These are phyloP conservation scores for Sesamia inferens DNA, from an alignment of 2,888 invertebrate genomes.

Conservation along the genomic window DNA sequence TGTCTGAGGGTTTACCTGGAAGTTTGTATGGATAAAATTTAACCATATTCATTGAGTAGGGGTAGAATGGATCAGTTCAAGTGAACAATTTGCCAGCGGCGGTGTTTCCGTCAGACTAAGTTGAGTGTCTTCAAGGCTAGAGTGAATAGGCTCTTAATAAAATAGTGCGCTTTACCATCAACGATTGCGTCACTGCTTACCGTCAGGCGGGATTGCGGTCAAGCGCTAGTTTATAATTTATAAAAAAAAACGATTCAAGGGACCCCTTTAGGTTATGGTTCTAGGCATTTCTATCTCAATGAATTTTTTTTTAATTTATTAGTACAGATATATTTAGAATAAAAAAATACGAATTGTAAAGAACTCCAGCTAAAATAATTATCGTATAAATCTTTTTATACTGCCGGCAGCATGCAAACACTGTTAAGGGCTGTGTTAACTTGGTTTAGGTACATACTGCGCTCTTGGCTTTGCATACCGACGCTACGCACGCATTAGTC, in stretches of 20 bases:
- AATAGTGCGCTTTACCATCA: no score
- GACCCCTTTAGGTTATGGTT: not conserved
- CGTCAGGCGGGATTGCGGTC: no score
- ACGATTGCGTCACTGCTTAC: no score
- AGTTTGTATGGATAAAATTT: not conserved
- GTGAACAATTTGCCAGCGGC: no score
- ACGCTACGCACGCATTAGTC: slow-evolving; percentile 8
- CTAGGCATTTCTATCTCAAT: no score
- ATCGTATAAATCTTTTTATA: not conserved
- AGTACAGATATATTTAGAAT: slow-evolving; percentile 1
- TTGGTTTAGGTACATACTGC: slow-evolving; percentile 11
- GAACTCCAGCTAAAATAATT: not conserved
- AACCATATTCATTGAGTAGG: not conserved
- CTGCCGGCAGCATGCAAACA: not conserved
- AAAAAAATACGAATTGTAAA: not conserved
- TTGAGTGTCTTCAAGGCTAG: no score
- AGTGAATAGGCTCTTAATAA: no score
- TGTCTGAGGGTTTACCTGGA: not conserved
- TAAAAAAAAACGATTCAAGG: no score
- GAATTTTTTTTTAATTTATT: no score
- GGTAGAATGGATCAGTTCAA: not conserved
- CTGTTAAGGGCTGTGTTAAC: not conserved
- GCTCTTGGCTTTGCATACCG: slow-evolving; percentile 10
- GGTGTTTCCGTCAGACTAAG: no score
- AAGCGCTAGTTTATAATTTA: no score